A percentile compares a stretch with the other conserved stretches of the same genome.
phyloP scores from a whole-genome alignment of 2,888 invertebrate genomes.

The Xylocampa areola region DNA sequence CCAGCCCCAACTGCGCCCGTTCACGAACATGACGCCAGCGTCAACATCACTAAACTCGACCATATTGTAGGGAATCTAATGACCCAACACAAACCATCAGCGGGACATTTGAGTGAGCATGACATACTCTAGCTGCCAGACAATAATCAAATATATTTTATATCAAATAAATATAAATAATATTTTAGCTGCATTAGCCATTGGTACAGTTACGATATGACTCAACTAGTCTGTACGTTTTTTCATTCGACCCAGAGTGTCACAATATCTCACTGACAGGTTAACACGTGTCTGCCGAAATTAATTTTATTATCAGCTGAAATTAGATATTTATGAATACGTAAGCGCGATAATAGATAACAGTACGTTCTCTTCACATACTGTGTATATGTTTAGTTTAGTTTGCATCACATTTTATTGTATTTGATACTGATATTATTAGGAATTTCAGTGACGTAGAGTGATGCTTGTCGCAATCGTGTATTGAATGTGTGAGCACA shows the following conservation, averaged over 20 bases:
- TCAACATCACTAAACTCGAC: no score
- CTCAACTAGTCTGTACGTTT: constrained; percentile 11
- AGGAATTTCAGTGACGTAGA: background rate
- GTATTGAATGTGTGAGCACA: no score
- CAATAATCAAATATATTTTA: no score
- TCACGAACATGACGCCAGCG: no score
- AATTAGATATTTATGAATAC: constrained; percentile 67
- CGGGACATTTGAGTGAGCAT: no score
- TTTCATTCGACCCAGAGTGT: constrained; percentile 44
- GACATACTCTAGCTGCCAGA: no score
- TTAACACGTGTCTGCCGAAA: constrained; percentile 66
- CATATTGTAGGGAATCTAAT: no score
- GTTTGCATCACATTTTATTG: constrained; percentile 13
- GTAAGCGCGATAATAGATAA: constrained; percentile 56
- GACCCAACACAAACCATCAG: no score
- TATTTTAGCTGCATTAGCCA: constrained; percentile 25
- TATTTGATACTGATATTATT: constrained; percentile 1
- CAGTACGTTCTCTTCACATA: constrained; percentile 17
- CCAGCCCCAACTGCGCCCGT: no score
- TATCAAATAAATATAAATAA: no score
- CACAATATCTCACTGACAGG: constrained; percentile 57
- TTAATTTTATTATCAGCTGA: constrained; percentile 72
- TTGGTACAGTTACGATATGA: constrained; percentile 14
- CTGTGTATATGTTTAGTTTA: constrained; percentile 10
- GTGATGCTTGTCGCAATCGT: no score